phyloP scores from a whole-genome alignment of 2,797 vertebrate genomes.

The Luscinia luscinia region DNA sequence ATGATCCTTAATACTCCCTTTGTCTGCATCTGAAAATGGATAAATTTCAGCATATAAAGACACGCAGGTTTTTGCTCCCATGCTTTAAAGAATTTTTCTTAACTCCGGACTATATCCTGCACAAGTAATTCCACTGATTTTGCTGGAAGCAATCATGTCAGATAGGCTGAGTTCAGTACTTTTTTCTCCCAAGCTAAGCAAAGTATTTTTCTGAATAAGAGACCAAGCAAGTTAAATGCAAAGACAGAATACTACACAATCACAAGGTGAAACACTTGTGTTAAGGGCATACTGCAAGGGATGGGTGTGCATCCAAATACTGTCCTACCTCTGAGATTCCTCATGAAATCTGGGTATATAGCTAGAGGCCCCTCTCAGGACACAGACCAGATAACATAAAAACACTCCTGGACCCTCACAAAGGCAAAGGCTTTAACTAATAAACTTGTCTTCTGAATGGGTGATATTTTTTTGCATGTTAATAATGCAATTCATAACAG shows the following conservation, averaged over 20 bases:
- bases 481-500: neutral
- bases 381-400: neutral
- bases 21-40: neutral
- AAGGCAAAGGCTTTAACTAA: neutral
- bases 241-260: neutral
- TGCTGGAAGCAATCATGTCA: neutral
- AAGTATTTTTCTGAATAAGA: neutral
- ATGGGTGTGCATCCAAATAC: neutral
- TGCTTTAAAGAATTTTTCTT: constrained; percentile 5
- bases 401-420: neutral
- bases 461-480: neutral
- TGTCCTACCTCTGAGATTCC: neutral
- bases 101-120: neutral
- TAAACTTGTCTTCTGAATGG: neutral
- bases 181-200: neutral
- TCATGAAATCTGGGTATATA: neutral
- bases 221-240: neutral
- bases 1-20: neutral
- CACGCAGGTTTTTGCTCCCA: neutral
- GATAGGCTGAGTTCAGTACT: neutral
- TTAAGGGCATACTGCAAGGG: neutral
- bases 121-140: neutral
- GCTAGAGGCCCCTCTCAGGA: neutral
- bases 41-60: neutral
- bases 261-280: neutral